Percentiles rank a stretch among this genome's conserved stretches.
Evolutionary conservation across 2,888 invertebrate species (phyloP).

Genomic region (Shargacucullia verbasci): DNA sequence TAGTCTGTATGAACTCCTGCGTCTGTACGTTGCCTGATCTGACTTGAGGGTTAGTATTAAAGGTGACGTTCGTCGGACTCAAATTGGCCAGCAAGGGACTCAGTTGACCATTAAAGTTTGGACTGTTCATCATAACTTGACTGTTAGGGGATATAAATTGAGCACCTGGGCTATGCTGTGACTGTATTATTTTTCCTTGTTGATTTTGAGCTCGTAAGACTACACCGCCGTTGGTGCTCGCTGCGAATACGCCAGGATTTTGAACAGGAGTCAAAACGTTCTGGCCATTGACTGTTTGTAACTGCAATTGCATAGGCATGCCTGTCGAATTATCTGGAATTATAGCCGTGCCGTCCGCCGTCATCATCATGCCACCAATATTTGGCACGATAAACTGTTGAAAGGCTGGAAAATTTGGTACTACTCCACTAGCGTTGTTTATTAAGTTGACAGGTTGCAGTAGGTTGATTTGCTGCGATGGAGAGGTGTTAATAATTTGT

Average conservation of each 20-base stretch:
- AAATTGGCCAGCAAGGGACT: constrained; percentile 94
- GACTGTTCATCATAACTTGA: constrained; percentile 93
- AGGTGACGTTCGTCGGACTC: constrained; percentile 91
- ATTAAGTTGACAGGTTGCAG: constrained; percentile 95
- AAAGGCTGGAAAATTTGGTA: constrained; percentile 93
- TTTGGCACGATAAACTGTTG: constrained; percentile 96
- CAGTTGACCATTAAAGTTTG: constrained; percentile 92
- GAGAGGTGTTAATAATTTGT: constrained; percentile 90
- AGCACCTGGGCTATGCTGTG: constrained; percentile 91
- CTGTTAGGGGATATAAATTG: constrained; percentile 93
- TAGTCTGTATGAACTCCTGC: constrained; percentile 92
- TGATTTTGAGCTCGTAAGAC: constrained; percentile 93
- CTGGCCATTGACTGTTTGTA: constrained; percentile 94
- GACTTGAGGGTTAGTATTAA: constrained; percentile 88
- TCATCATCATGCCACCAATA: constrained; percentile 94
- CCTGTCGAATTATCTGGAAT: constrained; percentile 92
- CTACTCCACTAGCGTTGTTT: constrained; percentile 91
- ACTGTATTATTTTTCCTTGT: constrained; percentile 91
- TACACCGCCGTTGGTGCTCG: constrained; percentile 92
- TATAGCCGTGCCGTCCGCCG: constrained; percentile 93
- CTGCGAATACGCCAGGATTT: constrained; percentile 90
- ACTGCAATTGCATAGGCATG: constrained; percentile 92
- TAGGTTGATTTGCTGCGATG: constrained; percentile 91
- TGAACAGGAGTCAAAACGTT: constrained; percentile 93
- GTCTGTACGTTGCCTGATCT: constrained; percentile 89